A percentile compares a stretch with the other conserved stretches of the same genome.
phyloP scores from a whole-genome alignment of 2,797 vertebrate species.

The Megalops cyprinoides region DNA sequence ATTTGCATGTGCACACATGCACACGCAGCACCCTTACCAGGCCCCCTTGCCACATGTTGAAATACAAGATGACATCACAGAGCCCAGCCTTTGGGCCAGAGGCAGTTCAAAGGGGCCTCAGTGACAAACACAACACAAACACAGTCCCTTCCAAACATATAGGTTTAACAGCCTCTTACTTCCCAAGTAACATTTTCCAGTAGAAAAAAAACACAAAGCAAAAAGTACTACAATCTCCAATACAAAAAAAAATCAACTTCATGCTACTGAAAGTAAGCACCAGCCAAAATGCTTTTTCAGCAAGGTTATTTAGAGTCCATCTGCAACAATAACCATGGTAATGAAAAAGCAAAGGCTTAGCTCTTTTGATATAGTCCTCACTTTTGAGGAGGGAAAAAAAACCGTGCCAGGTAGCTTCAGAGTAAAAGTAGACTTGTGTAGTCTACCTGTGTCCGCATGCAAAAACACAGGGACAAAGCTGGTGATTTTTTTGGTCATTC shows the following conservation, averaged over 20 bases:
- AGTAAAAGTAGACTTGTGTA: neutral
- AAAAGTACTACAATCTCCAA: too few species aligned
- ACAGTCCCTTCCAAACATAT: too few species aligned
- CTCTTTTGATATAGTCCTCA: neutral
- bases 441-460: neutral
- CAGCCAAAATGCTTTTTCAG: neutral
- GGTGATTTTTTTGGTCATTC: neutral
- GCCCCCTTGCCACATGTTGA: conserved; percentile 15
- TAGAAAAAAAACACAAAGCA: too few species aligned
- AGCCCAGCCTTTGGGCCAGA: neutral
- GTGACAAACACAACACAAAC: too few species aligned
- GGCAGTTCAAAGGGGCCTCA: neutral
- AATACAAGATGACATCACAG: conserved; percentile 23
- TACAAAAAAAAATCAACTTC: neutral
- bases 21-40: neutral
- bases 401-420: neutral
- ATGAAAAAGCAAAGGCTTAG: neutral
- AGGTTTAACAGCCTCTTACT: too few species aligned
- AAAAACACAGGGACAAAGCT: neutral
- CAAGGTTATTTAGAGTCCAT: neutral
- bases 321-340: neutral
- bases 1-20: neutral
- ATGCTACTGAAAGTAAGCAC: neutral
- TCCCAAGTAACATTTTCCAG: too few species aligned
- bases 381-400: neutral